Conservation (phyloP, 2,888 invertebrate genomes). For the Sussaba pulchella region DNA sequence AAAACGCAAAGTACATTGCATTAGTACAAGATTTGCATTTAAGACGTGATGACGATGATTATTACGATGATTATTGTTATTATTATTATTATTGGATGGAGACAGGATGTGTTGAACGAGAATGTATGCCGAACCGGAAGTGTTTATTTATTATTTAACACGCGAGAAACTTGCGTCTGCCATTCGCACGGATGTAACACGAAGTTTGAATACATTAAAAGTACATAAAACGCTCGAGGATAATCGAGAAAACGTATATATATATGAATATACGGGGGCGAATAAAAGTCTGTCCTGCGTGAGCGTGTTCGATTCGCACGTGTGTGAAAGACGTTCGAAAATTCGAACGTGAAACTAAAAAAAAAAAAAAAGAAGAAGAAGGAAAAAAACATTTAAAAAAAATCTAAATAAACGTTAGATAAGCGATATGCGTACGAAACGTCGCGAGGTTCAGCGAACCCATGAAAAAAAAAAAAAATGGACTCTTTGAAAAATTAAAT, state of each 20-base stretch:
- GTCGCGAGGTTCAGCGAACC: no score
- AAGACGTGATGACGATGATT: conserved; percentile 73
- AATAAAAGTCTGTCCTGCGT: not conserved
- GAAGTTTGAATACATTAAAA: conserved; percentile 50
- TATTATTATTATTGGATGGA: conserved; percentile 34
- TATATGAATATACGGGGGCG: not conserved
- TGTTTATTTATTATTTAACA: conserved; percentile 77
- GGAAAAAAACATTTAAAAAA: no score
- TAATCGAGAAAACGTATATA: not conserved
- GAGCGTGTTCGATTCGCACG: no score
- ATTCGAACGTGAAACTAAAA: no score
- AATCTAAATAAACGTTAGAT: not conserved
- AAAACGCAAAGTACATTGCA: conserved; percentile 75
- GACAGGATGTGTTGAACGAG: conserved; percentile 68
- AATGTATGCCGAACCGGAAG: conserved; percentile 71
- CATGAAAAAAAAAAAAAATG: no score
- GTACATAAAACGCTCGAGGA: conserved; percentile 33
- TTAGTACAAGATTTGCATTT: conserved; percentile 84
- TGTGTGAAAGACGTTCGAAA: no score
- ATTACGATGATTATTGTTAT: conserved; percentile 30
- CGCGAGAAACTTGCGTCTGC: conserved; percentile 63
- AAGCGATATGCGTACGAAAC: conserved; percentile 5
- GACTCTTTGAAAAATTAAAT: conserved; percentile 28
- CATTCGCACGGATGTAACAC: conserved; percentile 41
- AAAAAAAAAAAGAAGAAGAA: no score